Percentiles rank a stretch among this genome's conserved stretches.
phyloP scores from a whole-genome alignment of 2,797 vertebrate genomes.

The Tenualosa ilisha region DNA sequence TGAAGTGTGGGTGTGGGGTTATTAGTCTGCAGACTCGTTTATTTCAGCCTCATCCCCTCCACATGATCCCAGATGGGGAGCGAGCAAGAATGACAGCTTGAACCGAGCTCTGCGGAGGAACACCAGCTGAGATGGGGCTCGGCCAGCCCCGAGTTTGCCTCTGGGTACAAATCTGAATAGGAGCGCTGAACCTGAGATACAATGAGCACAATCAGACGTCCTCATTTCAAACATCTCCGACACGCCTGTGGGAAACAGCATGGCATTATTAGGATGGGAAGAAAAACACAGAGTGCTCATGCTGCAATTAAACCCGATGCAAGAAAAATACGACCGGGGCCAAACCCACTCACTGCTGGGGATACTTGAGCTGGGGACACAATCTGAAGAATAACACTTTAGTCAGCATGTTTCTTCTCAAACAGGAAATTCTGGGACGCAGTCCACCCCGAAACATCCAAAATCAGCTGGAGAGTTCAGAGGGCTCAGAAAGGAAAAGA shows the following conservation, averaged over 20 bases:
- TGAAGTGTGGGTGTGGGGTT: no score
- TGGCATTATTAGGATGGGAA: conserved; percentile 16
- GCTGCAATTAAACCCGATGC: conserved; percentile 17
- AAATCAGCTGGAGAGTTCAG: conserved; percentile 19
- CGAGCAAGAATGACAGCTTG: conserved; percentile 3
- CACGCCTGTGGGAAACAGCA: not conserved
- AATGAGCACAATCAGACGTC: conserved; percentile 1
- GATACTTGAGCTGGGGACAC: not conserved
- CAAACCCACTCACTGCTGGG: not conserved
- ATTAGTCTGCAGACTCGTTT: not conserved
- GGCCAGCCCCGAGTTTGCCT: not conserved
- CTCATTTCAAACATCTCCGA: not conserved
- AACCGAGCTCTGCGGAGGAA: not conserved
- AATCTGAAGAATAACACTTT: conserved; percentile 19
- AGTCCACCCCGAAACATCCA: not conserved
- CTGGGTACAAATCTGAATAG: not conserved
- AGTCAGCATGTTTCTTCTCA: conserved; percentile 14
- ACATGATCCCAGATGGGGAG: conserved; percentile 12
- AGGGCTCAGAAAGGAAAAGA: not conserved
- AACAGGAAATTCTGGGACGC: conserved; percentile 11
- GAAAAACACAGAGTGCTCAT: conserved; percentile 1
- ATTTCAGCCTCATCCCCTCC: not conserved
- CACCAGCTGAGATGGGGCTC: conserved; percentile 5
- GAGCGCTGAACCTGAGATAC: not conserved
- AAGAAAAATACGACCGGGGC: not conserved